Evolutionary conservation across 1,140 invertebrate genomes (phyloP), one percentile per base, ranked within the genome.

Genomic region (Bicyclus anynana): DNA sequence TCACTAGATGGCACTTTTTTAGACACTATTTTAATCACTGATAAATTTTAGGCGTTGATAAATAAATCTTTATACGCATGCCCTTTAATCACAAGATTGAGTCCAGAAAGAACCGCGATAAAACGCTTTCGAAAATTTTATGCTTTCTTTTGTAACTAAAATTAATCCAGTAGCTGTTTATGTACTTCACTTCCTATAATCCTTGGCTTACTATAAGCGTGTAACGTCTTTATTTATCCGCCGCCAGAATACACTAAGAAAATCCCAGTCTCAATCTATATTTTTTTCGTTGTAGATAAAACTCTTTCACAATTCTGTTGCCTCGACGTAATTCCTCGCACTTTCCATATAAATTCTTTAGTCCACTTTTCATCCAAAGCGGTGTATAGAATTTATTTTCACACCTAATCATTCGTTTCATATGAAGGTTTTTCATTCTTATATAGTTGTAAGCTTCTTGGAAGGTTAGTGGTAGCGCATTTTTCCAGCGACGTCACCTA

Each of bases 401-500:
- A 3, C 29, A 10, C 6, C 21, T 44, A 9, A 44, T 18, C 17
- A 2, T 23, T 7, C 42, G 42, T 44, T 12, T 44, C 20, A 0
- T 40, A 3, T 40, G 3, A 5, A 16, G 12, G 2, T 35, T 17
- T 38, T 38, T 38, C 37, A 6, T 40, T 14, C 6, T 14, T 14
- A 17, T 17, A 40, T 44, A 44, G 5, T 23, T 20, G 17, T 44
- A 13, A n/a, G 12, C 2, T 9, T 23, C 17, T 44, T 44, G 4
- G 20, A 20, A 21, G 17, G 20, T 12, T 40, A 40, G 17, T 17
- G 17, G 6, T 13, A 13, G 6, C 13, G 21, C 42, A 44, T 21
- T 23, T 27, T 13, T 27, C 44, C 17, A 47, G 44, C 21, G 21
- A 27, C 44, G 44, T 29, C 57, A 53, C 57, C 46, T 68, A 62